Evolutionary conservation across 2,113 vertebrate species (phyloP), one percentile per base, ranked within the genome.

Genomic region (Erinaceus europaeus): DNA sequence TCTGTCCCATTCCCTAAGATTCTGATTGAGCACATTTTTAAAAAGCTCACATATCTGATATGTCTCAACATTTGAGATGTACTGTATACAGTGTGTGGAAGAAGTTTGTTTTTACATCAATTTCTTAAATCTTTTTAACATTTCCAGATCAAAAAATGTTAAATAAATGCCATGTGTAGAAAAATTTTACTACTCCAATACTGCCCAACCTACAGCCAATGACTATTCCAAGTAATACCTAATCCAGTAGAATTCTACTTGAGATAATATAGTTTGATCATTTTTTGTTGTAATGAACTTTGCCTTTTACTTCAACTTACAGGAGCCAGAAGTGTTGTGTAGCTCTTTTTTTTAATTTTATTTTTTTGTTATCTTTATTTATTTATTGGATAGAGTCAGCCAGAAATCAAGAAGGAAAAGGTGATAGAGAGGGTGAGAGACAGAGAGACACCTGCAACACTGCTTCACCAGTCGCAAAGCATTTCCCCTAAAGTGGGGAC

Each of bases 71-170:
- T 46, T 52, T 52, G 23, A 67, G 53, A 68, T 14, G 27, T n/a
- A 32, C 12, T 57, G 17, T 14, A 34, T 29, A 29, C 27, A 53
- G 12, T 40, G 73, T 52, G 62, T 36, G 34, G 21, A 52, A 40
- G 6, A 77, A 62, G 59, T 13, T 53, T 78, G 48, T 61, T 52
- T 59, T 86, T 36, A 4, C 6, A 65, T 80, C 29, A 20, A n/a
- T 86, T 88, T 84, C 89, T 84, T 40, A 77, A 64, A 92, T 84
- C 32, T 76, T 59, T 67, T 79, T 48, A 59, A 72, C 44, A 67
- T 46, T 44, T 89, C 53, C n/a, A 68, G 61, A 27, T 90, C 86
- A 91, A 84, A 57, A 36, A 52, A 34, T 38, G 59, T 57, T 84
- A 75, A 74, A 89, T 53, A 85, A 57, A 65, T 46, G 59, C 6